A percentile compares a stretch with the other conserved stretches of the same genome.
These are phyloP conservation scores for Gymnothorax reevesii DNA, from an alignment of 2,797 vertebrate genomes.

Conservation along the genomic window DNA sequence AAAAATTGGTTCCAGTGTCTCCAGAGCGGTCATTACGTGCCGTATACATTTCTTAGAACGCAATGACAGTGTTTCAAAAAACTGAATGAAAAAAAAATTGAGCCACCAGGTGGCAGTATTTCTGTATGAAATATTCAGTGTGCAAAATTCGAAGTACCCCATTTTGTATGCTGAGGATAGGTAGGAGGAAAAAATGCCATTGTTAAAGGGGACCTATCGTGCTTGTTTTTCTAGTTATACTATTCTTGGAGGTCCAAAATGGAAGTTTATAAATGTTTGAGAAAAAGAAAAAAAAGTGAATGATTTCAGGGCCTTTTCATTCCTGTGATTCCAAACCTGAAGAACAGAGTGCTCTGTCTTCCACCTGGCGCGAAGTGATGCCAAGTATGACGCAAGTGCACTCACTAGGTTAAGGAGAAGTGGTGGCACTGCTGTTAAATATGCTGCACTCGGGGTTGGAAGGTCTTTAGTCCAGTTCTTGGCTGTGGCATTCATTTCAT, in stretches of 20 bases:
- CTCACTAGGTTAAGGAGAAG: too few relatives aligned
- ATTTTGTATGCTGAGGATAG: constrained; percentile 48
- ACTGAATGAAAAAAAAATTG: not conserved
- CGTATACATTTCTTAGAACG: not conserved
- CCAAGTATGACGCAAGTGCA: too few relatives aligned
- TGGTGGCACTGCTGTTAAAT: too few relatives aligned
- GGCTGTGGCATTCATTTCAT: too few relatives aligned
- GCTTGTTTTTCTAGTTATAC: too few relatives aligned
- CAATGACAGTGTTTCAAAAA: not conserved
- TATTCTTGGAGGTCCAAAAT: too few relatives aligned
- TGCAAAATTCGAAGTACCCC: constrained; percentile 34
- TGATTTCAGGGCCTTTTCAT: not conserved
- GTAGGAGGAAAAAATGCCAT: not conserved
- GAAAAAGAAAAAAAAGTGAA: not conserved
- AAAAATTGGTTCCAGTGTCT: not conserved
- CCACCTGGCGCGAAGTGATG: too few relatives aligned
- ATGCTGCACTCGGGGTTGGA: too few relatives aligned
- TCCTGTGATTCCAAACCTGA: too few relatives aligned
- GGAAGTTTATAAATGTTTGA: too few relatives aligned
- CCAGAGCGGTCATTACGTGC: not conserved
- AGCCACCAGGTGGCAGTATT: constrained; percentile 62
- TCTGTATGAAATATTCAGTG: constrained; percentile 33
- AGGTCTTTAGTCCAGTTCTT: too few relatives aligned
- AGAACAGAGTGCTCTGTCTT: too few relatives aligned
- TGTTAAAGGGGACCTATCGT: not conserved